phyloP scores from a whole-genome alignment of 2,888 invertebrate species.

The Romanomermis culicivorax region DNA sequence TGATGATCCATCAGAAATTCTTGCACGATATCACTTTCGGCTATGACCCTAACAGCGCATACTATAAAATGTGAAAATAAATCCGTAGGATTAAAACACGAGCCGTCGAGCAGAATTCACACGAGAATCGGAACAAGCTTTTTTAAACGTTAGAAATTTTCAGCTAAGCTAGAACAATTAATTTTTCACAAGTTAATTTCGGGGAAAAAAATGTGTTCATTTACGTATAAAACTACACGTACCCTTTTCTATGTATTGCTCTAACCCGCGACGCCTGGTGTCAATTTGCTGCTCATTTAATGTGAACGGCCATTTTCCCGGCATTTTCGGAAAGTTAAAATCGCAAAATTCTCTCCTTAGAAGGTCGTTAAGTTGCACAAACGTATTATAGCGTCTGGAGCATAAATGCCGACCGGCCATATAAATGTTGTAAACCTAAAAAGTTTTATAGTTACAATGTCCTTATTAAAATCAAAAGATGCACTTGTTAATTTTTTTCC shows the following conservation, averaged over 20 bases:
- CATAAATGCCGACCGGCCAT: constrained; percentile 96
- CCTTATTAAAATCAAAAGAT: too few relatives aligned
- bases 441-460: too few relatives aligned
- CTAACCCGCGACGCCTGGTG: constrained; percentile 70
- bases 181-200: not conserved
- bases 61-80: constrained; percentile 37
- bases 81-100: not conserved
- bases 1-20: constrained; percentile 84
- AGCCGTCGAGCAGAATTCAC: too few relatives aligned
- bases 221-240: too few relatives aligned
- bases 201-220: constrained; percentile 6
- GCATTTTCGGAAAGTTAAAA: constrained; percentile 85
- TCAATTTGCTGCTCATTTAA: constrained; percentile 91
- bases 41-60: constrained; percentile 88
- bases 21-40: constrained; percentile 87
- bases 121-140: too few relatives aligned
- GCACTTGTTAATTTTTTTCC: too few relatives aligned
- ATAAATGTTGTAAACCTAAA: constrained; percentile 67
- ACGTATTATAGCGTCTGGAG: constrained; percentile 83
- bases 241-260: constrained; percentile 82
- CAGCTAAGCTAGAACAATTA: too few relatives aligned
- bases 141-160: too few relatives aligned
- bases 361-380: constrained; percentile 54
- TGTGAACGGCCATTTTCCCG: constrained; percentile 96
- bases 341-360: constrained; percentile 26